Percentiles rank a stretch among this genome's conserved stretches.
phyloP scores from a whole-genome alignment of 2,113 vertebrate species.

The Brachirus orientalis region DNA sequence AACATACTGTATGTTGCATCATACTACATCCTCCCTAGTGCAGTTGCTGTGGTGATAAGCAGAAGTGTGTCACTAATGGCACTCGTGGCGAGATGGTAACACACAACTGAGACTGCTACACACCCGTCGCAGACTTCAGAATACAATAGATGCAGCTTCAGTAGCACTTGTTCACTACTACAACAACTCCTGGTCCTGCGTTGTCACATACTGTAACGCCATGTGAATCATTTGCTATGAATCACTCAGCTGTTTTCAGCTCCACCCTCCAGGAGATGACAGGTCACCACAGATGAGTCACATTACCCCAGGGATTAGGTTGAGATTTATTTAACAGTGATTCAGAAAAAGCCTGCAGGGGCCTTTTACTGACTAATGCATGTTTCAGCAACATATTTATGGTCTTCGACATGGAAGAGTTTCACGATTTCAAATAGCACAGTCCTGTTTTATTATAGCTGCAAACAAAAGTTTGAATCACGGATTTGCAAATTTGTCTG shows the following conservation, averaged over 20 bases:
- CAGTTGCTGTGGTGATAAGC: constrained; percentile 38
- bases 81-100: not conserved
- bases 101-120: not conserved
- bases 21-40: constrained; percentile 35
- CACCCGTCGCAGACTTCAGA: not conserved
- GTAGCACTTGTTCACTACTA: too few species aligned
- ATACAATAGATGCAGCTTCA: too few species aligned
- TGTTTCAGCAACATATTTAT: too few species aligned
- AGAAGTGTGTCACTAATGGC: not conserved
- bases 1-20: constrained; percentile 41
- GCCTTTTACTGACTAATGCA: too few species aligned
- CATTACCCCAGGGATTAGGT: not conserved
- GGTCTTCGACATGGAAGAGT: too few species aligned
- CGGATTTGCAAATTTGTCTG: too few species aligned
- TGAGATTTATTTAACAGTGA: not conserved
- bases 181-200: too few species aligned
- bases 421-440: too few species aligned
- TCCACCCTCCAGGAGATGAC: not conserved
- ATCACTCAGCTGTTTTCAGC: not conserved
- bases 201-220: too few species aligned
- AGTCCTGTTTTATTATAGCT: too few species aligned
- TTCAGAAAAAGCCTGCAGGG: too few species aligned
- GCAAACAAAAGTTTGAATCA: too few species aligned
- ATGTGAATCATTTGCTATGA: not conserved
- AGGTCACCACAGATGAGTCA: constrained; percentile 13